Percentiles rank a stretch among this genome's conserved stretches.
Evolutionary conservation across 1,140 invertebrate species (phyloP).

Genomic region (Nasonia vitripennis): DNA sequence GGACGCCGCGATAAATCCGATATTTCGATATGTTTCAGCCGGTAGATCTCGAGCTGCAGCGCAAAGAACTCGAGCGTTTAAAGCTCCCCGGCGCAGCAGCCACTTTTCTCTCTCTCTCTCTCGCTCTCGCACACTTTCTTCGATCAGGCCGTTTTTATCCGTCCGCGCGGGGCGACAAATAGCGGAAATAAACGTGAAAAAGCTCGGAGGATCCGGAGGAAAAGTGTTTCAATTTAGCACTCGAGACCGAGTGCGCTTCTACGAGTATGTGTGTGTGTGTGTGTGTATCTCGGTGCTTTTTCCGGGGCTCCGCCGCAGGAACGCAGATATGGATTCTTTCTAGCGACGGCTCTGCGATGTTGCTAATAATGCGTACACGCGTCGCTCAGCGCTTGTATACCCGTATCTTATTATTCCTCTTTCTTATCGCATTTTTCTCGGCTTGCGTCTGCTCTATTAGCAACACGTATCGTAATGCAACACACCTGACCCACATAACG

Average conservation of each 20-base stretch:
- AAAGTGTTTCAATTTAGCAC: slow-evolving; percentile 50
- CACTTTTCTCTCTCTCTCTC: not conserved
- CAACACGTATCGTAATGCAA: not conserved
- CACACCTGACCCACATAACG: too few species aligned
- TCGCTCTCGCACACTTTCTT: not conserved
- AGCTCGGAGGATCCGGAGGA: slow-evolving; percentile 29
- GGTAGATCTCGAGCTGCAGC: not conserved
- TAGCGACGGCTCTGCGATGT: not conserved
- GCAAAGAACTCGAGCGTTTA: not conserved
- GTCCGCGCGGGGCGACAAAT: slow-evolving; percentile 29
- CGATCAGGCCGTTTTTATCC: slow-evolving; percentile 37
- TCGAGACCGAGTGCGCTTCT: slow-evolving; percentile 12
- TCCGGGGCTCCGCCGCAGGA: not conserved
- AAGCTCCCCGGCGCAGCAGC: not conserved
- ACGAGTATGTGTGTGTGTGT: not conserved
- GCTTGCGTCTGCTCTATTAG: not conserved
- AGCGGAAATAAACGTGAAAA: slow-evolving; percentile 44
- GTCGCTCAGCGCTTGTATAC: not conserved
- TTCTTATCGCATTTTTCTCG: not conserved
- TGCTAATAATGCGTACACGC: slow-evolving; percentile 26
- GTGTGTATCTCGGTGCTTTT: not conserved
- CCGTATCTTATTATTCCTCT: not conserved
- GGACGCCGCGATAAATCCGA: slow-evolving; percentile 12
- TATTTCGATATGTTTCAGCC: slow-evolving; percentile 24
- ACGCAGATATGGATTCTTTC: slow-evolving; percentile 35